Conservation (phyloP, 1,140 invertebrate genomes). For the Pinna nobilis region DNA sequence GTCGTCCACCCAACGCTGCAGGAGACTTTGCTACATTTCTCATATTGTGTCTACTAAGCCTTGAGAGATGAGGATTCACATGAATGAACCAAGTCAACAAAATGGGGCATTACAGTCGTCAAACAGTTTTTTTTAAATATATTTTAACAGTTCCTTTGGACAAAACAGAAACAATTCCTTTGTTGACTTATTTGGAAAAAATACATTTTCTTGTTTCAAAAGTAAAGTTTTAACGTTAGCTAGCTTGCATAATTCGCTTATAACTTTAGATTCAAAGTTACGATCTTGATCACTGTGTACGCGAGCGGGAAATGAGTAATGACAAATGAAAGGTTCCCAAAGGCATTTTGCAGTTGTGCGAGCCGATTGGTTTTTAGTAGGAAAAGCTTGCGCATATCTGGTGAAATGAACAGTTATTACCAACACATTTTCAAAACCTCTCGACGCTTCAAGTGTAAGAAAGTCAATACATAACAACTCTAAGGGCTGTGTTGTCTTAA, state of each 20-base stretch:
- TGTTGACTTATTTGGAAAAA: too few species aligned
- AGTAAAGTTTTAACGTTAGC: constrained; percentile 14
- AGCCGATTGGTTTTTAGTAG: background rate
- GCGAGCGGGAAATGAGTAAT: constrained; percentile 12
- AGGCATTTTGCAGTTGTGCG: background rate
- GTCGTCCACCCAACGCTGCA: too few species aligned
- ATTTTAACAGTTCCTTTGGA: too few species aligned
- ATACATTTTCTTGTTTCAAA: too few species aligned
- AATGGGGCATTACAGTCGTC: too few species aligned
- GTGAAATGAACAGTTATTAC: constrained; percentile 11
- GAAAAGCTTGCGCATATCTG: constrained; percentile 5
- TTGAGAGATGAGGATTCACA: too few species aligned
- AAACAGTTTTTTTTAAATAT: too few species aligned
- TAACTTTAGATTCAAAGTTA: constrained; percentile 5
- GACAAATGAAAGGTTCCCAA: constrained; percentile 6
- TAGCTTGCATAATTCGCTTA: constrained; percentile 6
- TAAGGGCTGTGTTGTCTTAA: constrained; percentile 18
- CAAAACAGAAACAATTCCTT: too few species aligned
- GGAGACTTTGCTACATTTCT: too few species aligned
- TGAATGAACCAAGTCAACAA: too few species aligned
- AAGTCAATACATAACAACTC: constrained; percentile 26
- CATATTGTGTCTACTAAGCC: too few species aligned
- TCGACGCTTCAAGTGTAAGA: constrained; percentile 17
- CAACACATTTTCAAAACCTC: constrained; percentile 13
- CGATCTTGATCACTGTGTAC: constrained; percentile 13